Evolutionary conservation across 64 coral and sea anemone species (phyloP).

Genomic region (Montipora foliosa): DNA sequence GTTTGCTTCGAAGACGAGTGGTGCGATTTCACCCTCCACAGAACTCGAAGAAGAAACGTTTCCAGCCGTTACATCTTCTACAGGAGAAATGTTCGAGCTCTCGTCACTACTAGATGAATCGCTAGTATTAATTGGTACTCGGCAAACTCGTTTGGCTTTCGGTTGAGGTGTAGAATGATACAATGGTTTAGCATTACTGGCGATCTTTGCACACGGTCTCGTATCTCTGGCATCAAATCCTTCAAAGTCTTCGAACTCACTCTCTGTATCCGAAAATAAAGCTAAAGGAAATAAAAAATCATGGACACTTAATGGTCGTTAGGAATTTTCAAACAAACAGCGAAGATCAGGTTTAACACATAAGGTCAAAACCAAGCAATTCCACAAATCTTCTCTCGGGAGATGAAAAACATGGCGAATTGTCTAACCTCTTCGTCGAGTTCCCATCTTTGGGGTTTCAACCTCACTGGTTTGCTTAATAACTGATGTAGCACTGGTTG

Average conservation of each 20-base stretch:
- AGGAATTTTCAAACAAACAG: no score
- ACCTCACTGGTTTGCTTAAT: background rate
- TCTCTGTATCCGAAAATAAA: constrained; percentile 3
- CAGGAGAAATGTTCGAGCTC: background rate
- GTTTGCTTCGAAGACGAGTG: background rate
- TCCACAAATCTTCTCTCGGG: background rate
- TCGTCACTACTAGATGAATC: background rate
- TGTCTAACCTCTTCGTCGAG: background rate
- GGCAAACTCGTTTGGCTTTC: background rate
- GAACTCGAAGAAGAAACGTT: background rate
- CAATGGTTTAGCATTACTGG: background rate
- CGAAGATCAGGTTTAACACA: no score
- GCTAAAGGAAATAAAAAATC: background rate
- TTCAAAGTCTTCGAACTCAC: background rate
- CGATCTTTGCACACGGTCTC: background rate
- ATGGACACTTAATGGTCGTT: no score
- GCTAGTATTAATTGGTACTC: background rate
- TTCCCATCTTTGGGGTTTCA: background rate
- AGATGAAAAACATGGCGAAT: background rate
- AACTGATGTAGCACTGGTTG: background rate
- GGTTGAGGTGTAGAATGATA: background rate
- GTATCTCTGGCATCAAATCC: background rate
- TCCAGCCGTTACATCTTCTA: background rate
- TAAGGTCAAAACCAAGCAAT: background rate
- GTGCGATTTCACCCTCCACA: background rate